phyloP scores from a whole-genome alignment of 2,888 invertebrate genomes.

The Hyposoter didymator region DNA sequence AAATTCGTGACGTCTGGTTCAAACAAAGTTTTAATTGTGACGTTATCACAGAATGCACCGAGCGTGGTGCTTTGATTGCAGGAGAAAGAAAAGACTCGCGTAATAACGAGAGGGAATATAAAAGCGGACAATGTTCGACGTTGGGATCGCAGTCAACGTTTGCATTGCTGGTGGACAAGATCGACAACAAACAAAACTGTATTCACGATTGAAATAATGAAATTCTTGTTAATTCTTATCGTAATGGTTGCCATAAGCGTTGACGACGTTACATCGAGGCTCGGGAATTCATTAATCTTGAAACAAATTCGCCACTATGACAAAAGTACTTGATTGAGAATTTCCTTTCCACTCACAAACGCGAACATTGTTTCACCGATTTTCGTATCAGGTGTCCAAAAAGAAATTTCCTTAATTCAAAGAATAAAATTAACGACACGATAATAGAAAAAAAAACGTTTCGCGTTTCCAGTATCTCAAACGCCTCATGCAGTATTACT shows the following conservation, averaged over 20 bases:
- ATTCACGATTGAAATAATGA: slow-evolving; percentile 41
- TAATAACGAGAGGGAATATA: slow-evolving; percentile 37
- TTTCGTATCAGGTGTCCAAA: not conserved
- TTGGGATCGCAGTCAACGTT: slow-evolving; percentile 23
- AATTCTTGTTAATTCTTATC: slow-evolving; percentile 40
- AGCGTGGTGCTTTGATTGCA: not conserved
- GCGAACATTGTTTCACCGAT: not conserved
- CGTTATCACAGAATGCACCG: not conserved
- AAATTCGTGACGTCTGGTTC: not conserved
- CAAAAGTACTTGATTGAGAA: slow-evolving; percentile 35
- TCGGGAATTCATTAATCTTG: slow-evolving; percentile 26
- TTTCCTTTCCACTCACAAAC: not conserved
- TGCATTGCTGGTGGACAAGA: not conserved
- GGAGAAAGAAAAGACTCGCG: slow-evolving; percentile 1
- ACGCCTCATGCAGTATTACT: not conserved
- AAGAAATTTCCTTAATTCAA: not conserved
- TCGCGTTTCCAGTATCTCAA: not conserved
- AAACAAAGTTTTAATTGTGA: not conserved
- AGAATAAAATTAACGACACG: not conserved
- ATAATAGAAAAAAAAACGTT: not conserved
- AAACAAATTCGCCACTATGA: slow-evolving; percentile 52
- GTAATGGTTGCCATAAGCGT: slow-evolving; percentile 27
- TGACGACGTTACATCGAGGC: slow-evolving; percentile 21
- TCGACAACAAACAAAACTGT: not conserved
- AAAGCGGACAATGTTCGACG: slow-evolving; percentile 4